Conservation (phyloP, 2,888 invertebrate species). For the Philereme transversata region DNA sequence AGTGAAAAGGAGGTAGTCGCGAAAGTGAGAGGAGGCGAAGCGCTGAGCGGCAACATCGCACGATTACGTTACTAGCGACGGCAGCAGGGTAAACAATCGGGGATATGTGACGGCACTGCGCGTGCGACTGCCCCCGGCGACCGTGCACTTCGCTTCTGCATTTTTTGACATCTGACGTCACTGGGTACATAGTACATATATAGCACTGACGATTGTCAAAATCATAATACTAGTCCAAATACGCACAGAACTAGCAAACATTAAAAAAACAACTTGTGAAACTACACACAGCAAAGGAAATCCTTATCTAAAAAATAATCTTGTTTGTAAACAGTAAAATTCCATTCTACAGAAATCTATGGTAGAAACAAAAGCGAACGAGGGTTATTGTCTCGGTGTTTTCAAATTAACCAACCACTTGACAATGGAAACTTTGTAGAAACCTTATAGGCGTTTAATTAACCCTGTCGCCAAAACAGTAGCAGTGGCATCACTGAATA, state of each 20-base stretch:
- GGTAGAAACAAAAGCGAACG: constrained; percentile 4
- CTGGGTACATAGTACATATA: neutral
- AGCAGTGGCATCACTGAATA: too few relatives aligned
- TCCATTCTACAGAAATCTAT: constrained; percentile 16
- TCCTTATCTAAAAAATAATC: constrained; percentile 5
- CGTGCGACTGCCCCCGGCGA: constrained; percentile 65
- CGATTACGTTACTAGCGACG: constrained; percentile 69
- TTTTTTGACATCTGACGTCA: constrained; percentile 71
- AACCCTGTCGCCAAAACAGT: too few relatives aligned
- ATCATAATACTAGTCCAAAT: neutral
- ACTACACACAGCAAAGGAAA: constrained; percentile 1
- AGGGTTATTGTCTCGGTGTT: neutral
- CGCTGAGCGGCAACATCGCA: constrained; percentile 74
- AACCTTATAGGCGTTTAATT: too few relatives aligned
- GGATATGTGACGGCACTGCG: constrained; percentile 61
- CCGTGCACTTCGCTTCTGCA: constrained; percentile 76
- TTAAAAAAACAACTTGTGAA: neutral
- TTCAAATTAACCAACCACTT: neutral
- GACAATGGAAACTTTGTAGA: neutral
- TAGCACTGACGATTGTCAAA: neutral
- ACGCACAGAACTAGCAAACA: neutral
- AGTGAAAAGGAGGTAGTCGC: constrained; percentile 60
- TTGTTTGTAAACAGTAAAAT: constrained; percentile 19
- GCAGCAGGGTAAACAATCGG: constrained; percentile 78
- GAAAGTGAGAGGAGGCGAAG: constrained; percentile 82